These are phyloP conservation scores for Sinocyclocheilus grahami DNA, from an alignment of 2,113 vertebrate species.

Conservation along the genomic window DNA sequence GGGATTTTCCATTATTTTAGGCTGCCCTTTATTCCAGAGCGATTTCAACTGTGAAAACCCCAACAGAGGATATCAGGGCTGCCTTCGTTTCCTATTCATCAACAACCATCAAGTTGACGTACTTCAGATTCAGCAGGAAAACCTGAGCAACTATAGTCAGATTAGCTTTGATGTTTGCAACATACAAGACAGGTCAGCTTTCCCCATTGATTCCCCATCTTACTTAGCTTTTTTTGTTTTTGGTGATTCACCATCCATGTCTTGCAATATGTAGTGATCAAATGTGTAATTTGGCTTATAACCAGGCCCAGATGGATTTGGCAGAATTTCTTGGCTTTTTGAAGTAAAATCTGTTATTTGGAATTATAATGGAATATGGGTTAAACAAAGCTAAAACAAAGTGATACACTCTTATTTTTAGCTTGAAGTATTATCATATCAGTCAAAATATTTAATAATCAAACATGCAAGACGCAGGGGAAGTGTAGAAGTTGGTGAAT, in stretches of 20 bases:
- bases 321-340: background rate
- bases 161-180: constrained; percentile 86
- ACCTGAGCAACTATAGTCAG: constrained; percentile 82
- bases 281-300: background rate
- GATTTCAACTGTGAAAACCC: constrained; percentile 79
- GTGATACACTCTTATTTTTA: background rate
- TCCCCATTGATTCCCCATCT: background rate
- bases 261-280: background rate
- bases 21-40: constrained; percentile 78
- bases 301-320: background rate
- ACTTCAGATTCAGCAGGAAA: constrained; percentile 83
- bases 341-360: background rate
- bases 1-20: constrained; percentile 67
- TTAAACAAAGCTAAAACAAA: background rate
- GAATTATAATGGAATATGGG: background rate
- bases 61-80: constrained; percentile 84
- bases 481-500: background rate
- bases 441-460: background rate
- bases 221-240: too few species aligned
- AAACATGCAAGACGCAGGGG: too few species aligned
- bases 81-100: constrained; percentile 86
- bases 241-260: too few species aligned
- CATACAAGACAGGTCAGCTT: constrained; percentile 87
- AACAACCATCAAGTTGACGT: constrained; percentile 88
- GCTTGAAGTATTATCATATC: background rate